phyloP scores from a whole-genome alignment of 92 coral and sea anemone species.

The Isaurus tuberculatus region DNA sequence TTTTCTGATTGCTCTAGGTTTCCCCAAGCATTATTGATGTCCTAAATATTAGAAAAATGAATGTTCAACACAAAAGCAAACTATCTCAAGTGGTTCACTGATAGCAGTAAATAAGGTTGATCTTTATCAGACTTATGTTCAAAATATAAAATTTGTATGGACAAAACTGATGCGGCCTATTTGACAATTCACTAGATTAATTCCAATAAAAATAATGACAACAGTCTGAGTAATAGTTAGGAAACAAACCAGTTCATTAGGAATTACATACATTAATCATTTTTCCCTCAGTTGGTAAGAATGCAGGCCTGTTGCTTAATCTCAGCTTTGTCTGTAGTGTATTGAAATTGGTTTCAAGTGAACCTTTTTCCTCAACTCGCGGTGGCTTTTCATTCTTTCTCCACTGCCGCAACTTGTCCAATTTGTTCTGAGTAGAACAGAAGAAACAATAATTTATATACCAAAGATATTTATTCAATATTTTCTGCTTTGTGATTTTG shows the following conservation, averaged over 20 bases:
- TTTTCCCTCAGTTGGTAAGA: slow-evolving; percentile 96
- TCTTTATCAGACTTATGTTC: too few species aligned
- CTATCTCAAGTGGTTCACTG: too few species aligned
- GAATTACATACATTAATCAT: slow-evolving; percentile 92
- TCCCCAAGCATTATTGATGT: slow-evolving; percentile 94
- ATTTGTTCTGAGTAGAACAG: slow-evolving; percentile 67
- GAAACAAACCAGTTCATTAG: too few species aligned
- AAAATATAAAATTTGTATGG: too few species aligned
- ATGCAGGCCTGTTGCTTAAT: slow-evolving; percentile 95
- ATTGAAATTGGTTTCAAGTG: slow-evolving; percentile 97
- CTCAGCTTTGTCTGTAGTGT: slow-evolving; percentile 96
- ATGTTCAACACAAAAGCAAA: background rate
- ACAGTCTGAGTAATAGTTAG: too few species aligned
- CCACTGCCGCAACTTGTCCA: slow-evolving; percentile 90
- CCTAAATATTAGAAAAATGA: slow-evolving; percentile 49
- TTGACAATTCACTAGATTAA: too few species aligned
- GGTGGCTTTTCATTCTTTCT: slow-evolving; percentile 96
- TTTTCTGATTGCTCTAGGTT: slow-evolving; percentile 88
- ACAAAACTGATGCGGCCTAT: too few species aligned
- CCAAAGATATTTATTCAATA: too few species aligned
- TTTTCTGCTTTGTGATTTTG: too few species aligned
- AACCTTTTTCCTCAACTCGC: slow-evolving; percentile 95
- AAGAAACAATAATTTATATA: background rate
- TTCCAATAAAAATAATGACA: too few species aligned
- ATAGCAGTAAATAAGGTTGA: too few species aligned